phyloP scores from a whole-genome alignment of 2,888 invertebrate genomes.

The Sinelater perroti region DNA sequence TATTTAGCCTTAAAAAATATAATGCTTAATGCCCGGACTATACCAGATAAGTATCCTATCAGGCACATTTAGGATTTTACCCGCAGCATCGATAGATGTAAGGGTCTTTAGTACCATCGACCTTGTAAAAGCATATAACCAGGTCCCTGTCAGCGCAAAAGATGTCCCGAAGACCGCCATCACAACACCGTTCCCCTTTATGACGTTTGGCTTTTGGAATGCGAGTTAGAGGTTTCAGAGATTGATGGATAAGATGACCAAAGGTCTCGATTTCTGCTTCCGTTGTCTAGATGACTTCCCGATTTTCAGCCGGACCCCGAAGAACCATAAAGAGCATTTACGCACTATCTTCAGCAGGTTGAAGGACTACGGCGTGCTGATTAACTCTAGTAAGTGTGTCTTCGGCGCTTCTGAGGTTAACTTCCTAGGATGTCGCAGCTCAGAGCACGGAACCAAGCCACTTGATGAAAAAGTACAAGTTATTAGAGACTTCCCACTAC shows the following conservation, averaged over 20 bases:
- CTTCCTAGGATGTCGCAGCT: neutral
- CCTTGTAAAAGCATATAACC: neutral
- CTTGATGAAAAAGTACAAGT: neutral
- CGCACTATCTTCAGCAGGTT: neutral
- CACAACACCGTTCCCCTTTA: neutral
- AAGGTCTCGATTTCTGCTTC: conserved; percentile 3
- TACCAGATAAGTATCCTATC: conserved; percentile 5
- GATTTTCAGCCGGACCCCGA: neutral
- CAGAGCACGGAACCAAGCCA: neutral
- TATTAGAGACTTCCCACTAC: neutral
- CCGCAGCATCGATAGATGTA: neutral
- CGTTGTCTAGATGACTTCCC: neutral
- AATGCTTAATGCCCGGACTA: neutral
- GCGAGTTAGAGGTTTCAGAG: neutral
- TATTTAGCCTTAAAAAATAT: too few species aligned
- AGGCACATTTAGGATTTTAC: neutral
- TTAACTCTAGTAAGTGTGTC: neutral
- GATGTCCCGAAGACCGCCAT: neutral
- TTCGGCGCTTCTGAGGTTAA: neutral
- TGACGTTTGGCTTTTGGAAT: neutral
- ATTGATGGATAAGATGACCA: conserved; percentile 13
- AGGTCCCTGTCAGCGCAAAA: neutral
- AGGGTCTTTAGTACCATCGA: neutral
- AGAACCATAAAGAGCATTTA: neutral
- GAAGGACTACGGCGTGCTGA: neutral